Evolutionary conservation across 2,888 invertebrate species (phyloP).

Genomic region (Agapetus fuscipes): DNA sequence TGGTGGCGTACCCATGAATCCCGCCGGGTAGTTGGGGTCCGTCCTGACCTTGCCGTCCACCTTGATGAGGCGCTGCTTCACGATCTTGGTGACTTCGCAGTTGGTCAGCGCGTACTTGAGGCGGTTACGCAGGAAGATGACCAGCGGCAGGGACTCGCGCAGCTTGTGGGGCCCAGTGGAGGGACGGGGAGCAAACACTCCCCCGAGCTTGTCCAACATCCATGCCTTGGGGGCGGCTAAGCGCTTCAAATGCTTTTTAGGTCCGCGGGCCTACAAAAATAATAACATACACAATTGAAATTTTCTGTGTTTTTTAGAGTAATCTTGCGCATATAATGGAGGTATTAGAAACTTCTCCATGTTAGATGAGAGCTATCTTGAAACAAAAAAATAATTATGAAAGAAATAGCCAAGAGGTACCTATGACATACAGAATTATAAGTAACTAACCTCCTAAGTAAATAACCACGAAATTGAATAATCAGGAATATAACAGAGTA

Average conservation of each 20-base stretch:
- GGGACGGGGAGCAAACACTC: constrained; percentile 95
- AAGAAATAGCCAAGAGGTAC: too few species aligned
- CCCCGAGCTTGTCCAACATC: constrained; percentile 99
- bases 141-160: constrained; percentile 91
- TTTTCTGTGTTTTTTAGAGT: not conserved
- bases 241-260: constrained; percentile 99
- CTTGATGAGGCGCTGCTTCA: constrained; percentile 95
- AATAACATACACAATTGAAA: not conserved
- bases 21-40: constrained; percentile 94
- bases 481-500: too few species aligned
- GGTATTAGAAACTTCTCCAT: not conserved
- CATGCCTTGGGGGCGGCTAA: constrained; percentile 98
- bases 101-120: constrained; percentile 97
- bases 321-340: not conserved
- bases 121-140: constrained; percentile 94
- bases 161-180: constrained; percentile 97
- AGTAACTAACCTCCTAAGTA: too few species aligned
- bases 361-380: too few species aligned
- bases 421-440: too few species aligned
- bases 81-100: constrained; percentile 94
- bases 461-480: too few species aligned
- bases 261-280: constrained; percentile 81
- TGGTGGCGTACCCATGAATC: constrained; percentile 88
- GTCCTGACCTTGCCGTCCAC: constrained; percentile 98
- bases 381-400: too few species aligned